Conservation (phyloP, 2,113 vertebrate species). For the Eupsittula cactorum region DNA sequence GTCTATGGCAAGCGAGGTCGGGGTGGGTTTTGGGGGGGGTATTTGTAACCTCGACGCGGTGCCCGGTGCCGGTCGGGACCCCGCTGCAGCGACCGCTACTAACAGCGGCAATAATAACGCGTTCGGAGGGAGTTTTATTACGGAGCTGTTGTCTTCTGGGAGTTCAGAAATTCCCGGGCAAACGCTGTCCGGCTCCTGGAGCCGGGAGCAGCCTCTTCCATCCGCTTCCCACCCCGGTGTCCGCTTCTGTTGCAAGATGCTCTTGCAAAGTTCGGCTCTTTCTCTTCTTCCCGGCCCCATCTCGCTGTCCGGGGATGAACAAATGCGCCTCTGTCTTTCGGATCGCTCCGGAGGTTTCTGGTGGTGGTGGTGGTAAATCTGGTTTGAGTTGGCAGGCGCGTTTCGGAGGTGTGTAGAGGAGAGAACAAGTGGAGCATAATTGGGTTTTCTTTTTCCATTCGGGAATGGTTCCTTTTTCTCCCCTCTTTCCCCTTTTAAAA, state of each 20-base stretch:
- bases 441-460: not conserved
- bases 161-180: not conserved
- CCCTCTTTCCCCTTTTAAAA: not conserved
- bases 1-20: not conserved
- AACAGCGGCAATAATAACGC: not conserved
- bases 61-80: not conserved
- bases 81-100: not conserved
- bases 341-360: not conserved
- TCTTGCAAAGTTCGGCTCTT: constrained; percentile 10
- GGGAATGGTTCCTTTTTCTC: not conserved
- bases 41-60: fast-evolving
- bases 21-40: not conserved
- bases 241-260: not conserved
- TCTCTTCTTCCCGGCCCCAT: not conserved
- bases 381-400: constrained; percentile 27
- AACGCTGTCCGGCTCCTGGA: not conserved
- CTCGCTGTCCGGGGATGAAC: not conserved
- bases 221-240: not conserved
- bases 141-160: not conserved
- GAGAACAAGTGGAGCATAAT: constrained; percentile 47
- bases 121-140: not conserved
- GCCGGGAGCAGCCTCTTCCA: not conserved
- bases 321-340: constrained; percentile 19
- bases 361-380: constrained; percentile 15
- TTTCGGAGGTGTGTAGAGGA: constrained; percentile 12